Conservation (phyloP, 2,113 vertebrate genomes). For the Semnornis frantzii region DNA sequence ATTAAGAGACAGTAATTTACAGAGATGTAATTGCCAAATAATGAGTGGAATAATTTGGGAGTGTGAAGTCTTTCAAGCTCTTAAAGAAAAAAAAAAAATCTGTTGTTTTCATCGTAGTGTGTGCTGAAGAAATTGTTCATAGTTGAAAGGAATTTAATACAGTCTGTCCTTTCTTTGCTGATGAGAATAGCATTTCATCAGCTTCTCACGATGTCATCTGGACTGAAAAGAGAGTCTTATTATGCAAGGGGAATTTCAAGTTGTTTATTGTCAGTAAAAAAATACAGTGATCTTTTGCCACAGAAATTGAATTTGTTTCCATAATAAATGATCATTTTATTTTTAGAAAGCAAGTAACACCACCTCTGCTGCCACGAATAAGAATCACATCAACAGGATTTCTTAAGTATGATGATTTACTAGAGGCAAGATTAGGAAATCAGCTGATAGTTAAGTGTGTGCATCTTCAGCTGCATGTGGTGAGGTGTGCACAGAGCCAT, state of each 20-base stretch:
- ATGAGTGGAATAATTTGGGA: background rate
- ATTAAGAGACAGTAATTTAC: background rate
- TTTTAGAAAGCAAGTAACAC: background rate
- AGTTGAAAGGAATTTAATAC: background rate
- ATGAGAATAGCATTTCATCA: background rate
- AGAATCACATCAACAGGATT: background rate
- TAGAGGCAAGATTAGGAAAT: background rate
- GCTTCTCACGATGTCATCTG: background rate
- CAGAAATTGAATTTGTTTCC: background rate
- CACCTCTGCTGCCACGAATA: background rate
- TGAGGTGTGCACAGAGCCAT: background rate
- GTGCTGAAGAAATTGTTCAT: background rate
- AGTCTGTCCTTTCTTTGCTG: background rate
- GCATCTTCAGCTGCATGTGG: background rate
- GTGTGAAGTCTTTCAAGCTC: background rate
- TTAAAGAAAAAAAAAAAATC: background rate
- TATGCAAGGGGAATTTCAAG: background rate
- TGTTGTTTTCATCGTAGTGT: background rate
- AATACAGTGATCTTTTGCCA: background rate
- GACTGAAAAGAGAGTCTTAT: background rate
- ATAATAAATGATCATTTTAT: background rate
- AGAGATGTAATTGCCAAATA: background rate
- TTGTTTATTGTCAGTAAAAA: conserved; percentile 1
- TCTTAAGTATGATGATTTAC: background rate
- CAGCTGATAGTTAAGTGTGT: background rate